Conservation (phyloP, 2,888 invertebrate genomes). For the Xanthorhoe spadicearia region DNA sequence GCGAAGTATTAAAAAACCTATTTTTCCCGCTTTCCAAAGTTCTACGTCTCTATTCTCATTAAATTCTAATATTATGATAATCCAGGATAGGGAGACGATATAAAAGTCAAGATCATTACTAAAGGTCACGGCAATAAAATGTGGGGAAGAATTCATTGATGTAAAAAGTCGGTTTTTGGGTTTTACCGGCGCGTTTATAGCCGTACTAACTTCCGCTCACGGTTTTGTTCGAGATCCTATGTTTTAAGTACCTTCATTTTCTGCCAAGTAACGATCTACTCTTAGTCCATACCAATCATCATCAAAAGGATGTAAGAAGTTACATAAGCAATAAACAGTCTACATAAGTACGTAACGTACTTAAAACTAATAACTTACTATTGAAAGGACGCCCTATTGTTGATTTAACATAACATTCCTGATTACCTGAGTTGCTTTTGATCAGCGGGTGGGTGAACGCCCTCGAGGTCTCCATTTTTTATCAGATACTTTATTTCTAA, state of each 20-base stretch:
- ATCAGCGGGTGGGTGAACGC: too few species aligned
- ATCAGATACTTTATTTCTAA: too few species aligned
- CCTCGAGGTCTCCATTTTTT: too few species aligned
- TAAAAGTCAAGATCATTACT: slow-evolving; percentile 26
- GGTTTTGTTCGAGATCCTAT: neutral
- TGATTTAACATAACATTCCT: too few species aligned
- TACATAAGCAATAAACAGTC: too few species aligned
- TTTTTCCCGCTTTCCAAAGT: neutral
- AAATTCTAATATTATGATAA: slow-evolving; percentile 14
- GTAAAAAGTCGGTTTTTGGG: neutral
- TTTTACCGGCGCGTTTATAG: neutral
- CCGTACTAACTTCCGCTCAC: neutral
- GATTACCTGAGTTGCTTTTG: too few species aligned
- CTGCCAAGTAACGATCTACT: too few species aligned
- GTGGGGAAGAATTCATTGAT: slow-evolving; percentile 4
- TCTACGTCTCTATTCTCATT: slow-evolving; percentile 1
- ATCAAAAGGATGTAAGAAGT: too few species aligned
- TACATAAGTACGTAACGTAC: too few species aligned
- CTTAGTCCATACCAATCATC: too few species aligned
- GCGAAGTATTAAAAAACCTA: neutral
- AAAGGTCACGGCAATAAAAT: slow-evolving; percentile 25
- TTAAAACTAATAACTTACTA: too few species aligned
- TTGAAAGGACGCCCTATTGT: too few species aligned
- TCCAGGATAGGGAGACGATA: slow-evolving; percentile 11
- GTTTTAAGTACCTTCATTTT: neutral